Percentiles rank a stretch among this genome's conserved stretches.
Evolutionary conservation across 2,797 vertebrate genomes (phyloP).

Genomic region (Periparus ater): DNA sequence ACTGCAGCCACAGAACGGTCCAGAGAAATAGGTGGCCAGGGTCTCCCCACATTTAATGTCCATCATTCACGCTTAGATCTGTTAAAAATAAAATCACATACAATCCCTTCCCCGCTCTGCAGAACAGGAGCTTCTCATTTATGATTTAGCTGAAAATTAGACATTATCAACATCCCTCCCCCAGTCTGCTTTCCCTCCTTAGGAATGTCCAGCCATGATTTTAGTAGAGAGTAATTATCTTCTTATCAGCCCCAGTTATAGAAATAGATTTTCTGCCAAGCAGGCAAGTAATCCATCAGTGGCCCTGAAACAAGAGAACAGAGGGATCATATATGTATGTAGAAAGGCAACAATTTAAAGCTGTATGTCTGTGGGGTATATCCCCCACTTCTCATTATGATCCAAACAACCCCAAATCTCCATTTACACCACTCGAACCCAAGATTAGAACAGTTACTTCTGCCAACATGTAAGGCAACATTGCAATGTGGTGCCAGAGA

Average conservation of each 20-base stretch:
- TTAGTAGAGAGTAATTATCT: not conserved
- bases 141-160: slow-evolving; percentile 20
- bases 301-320: slow-evolving; percentile 81
- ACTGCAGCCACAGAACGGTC: not conserved
- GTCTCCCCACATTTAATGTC: not conserved
- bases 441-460: not conserved
- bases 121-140: slow-evolving; percentile 15
- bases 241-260: slow-evolving; percentile 92
- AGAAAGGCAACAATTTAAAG: not conserved
- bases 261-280: slow-evolving; percentile 99
- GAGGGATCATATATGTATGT: not conserved
- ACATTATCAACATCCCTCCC: not conserved
- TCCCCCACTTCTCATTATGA: not conserved
- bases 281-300: slow-evolving; percentile 94
- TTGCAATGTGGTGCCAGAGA: not conserved
- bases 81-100: not conserved
- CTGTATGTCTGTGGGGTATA: not conserved
- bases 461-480: not conserved
- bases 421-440: not conserved
- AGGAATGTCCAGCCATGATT: not conserved
- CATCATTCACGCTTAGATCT: not conserved
- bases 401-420: not conserved
- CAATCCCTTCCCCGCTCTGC: not conserved
- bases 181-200: not conserved
- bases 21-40: not conserved